Percentiles rank a stretch among this genome's conserved stretches.
Evolutionary conservation across 2,113 vertebrate species (phyloP).

Genomic region (Nerophis lumbriciformis): DNA sequence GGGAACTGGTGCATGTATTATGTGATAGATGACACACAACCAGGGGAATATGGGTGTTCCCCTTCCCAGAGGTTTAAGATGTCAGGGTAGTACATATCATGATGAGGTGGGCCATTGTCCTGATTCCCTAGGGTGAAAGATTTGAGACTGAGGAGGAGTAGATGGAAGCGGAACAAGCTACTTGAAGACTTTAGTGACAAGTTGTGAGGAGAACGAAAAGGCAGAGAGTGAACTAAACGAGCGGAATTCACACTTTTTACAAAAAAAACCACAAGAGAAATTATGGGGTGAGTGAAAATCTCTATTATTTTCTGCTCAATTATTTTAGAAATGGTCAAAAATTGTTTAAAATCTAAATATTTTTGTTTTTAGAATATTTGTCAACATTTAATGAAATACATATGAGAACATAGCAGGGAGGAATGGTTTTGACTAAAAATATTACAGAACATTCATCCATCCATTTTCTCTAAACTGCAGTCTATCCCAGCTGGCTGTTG

Average conservation of each 20-base stretch:
- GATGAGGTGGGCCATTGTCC: conserved; percentile 36
- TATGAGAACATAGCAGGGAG: too few species aligned
- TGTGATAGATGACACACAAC: conserved; percentile 36
- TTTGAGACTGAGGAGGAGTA: conserved; percentile 16
- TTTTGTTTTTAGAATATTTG: background rate
- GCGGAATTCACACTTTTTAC: conserved; percentile 5
- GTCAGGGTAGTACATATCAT: conserved; percentile 40
- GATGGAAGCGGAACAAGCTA: background rate
- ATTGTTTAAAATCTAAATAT: background rate
- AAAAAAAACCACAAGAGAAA: conserved; percentile 24
- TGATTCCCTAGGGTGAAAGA: conserved; percentile 23
- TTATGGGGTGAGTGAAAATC: conserved; percentile 61
- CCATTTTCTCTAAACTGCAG: too few species aligned
- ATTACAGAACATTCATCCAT: too few species aligned
- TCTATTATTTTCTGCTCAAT: background rate
- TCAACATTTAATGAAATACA: background rate
- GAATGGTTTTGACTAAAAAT: too few species aligned
- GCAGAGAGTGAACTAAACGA: conserved; percentile 2
- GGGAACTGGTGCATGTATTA: conserved; percentile 43
- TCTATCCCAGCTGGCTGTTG: too few species aligned
- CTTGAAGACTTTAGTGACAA: background rate
- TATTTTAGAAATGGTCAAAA: background rate
- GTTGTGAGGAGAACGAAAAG: background rate
- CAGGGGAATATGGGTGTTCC: conserved; percentile 63
- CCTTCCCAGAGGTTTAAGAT: conserved; percentile 68